These are phyloP conservation scores for Etheostoma cragini DNA, from an alignment of 2,113 vertebrate genomes.

Conservation along the genomic window DNA sequence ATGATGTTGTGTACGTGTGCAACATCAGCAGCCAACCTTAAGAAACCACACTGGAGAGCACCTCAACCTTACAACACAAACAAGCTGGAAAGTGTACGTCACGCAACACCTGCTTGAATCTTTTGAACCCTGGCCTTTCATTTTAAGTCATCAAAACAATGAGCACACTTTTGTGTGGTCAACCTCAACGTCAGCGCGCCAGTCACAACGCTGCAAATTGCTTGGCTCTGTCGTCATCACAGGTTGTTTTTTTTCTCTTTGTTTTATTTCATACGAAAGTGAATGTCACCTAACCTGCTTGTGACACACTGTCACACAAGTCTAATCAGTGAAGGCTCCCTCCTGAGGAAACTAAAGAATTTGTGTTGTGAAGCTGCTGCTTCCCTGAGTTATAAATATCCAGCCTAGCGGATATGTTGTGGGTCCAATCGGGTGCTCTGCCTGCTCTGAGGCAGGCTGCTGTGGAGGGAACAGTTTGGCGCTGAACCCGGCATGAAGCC, in stretches of 20 bases:
- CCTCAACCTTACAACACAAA: conserved; percentile 7
- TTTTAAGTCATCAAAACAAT: conserved; percentile 23
- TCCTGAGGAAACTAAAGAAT: conserved; percentile 77
- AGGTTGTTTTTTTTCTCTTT: not conserved
- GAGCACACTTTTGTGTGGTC: not conserved
- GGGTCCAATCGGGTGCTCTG: conserved; percentile 67
- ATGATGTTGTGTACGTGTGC: not conserved
- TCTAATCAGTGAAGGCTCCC: conserved; percentile 57
- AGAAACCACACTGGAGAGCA: conserved; percentile 32
- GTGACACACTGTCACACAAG: conserved; percentile 20
- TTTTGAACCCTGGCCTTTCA: not conserved
- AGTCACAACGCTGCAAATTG: conserved; percentile 2
- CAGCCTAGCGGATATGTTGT: conserved; percentile 73
- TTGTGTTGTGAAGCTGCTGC: conserved; percentile 65
- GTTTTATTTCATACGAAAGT: not conserved
- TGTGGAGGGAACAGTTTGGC: conserved; percentile 70
- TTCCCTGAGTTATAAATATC: conserved; percentile 82
- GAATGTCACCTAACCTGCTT: conserved; percentile 58
- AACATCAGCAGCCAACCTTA: not conserved
- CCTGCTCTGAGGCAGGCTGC: conserved; percentile 56
- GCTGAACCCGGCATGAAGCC: conserved; percentile 83
- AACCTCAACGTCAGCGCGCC: conserved; percentile 3
- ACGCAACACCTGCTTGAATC: conserved; percentile 50
- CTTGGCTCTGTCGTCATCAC: conserved; percentile 29
- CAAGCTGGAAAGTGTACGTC: conserved; percentile 8